These are phyloP conservation scores for Plodia interpunctella DNA, from an alignment of 1,140 invertebrate genomes.

Conservation along the genomic window DNA sequence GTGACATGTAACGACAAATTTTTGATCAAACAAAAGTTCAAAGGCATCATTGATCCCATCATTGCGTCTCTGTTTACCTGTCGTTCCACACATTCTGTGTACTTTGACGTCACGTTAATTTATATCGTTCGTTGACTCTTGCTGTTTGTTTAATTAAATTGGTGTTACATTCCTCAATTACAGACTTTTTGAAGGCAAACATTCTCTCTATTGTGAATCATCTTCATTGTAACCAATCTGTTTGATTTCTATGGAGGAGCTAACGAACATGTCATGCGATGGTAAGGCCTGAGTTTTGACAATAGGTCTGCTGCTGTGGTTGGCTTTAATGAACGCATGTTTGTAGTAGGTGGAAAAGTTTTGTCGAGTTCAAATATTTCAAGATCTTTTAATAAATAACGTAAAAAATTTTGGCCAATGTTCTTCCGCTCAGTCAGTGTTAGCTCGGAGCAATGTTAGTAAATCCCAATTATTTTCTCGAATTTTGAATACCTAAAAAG, in stretches of 20 bases:
- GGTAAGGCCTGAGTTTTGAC: not conserved
- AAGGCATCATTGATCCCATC: not conserved
- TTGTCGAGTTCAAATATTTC: not conserved
- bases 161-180: constrained; percentile 5
- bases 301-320: not conserved
- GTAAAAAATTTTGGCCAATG: too few relatives aligned
- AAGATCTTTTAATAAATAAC: too few relatives aligned
- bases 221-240: not conserved
- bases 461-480: too few relatives aligned
- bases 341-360: too few relatives aligned
- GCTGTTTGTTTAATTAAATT: constrained; percentile 4
- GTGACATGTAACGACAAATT: too few relatives aligned
- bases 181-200: constrained; percentile 1
- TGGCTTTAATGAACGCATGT: not conserved
- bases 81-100: not conserved
- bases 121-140: constrained; percentile 1
- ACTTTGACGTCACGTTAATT: not conserved
- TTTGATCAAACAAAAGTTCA: not conserved
- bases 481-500: too few relatives aligned
- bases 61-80: not conserved
- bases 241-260: not conserved
- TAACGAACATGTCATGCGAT: not conserved
- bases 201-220: constrained; percentile 1
- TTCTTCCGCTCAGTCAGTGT: too few relatives aligned
- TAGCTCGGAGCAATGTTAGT: too few relatives aligned